Percentiles rank a stretch among this genome's conserved stretches.
These are phyloP conservation scores for Nothocercus nigrocapillus DNA, from an alignment of 2,113 vertebrate species.

Conservation along the genomic window DNA sequence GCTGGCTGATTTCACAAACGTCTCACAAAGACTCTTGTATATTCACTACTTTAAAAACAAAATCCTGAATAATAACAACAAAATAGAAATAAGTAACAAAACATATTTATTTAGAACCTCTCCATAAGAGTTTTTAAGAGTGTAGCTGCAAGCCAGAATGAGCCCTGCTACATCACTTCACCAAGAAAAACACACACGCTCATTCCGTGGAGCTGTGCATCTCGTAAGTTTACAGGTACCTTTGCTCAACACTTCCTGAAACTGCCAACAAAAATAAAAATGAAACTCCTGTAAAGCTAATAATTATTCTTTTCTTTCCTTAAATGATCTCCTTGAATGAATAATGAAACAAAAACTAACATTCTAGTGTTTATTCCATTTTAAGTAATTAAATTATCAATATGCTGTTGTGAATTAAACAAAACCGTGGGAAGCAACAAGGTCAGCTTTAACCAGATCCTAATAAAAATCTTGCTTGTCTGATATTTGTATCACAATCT, in stretches of 20 bases:
- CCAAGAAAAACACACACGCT: not conserved
- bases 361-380: not conserved
- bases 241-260: not conserved
- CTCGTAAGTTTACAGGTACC: not conserved
- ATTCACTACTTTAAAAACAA: not conserved
- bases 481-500: not conserved
- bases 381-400: not conserved
- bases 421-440: not conserved
- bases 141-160: not conserved
- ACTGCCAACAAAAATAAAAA: not conserved
- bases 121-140: not conserved
- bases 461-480: not conserved
- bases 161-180: not conserved
- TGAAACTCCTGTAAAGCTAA: not conserved
- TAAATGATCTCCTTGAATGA: not conserved
- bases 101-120: not conserved
- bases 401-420: not conserved
- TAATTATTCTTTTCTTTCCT: not conserved
- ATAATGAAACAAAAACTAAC: not conserved
- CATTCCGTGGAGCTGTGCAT: not conserved
- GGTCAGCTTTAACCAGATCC: not conserved
- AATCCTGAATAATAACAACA: not conserved
- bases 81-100: not conserved
- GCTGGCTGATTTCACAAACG: not conserved
- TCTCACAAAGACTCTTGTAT: not conserved